Percentiles rank a stretch among this genome's conserved stretches.
Conservation (phyloP, 2,797 vertebrate genomes). For the Sebastes melanostomus region DNA sequence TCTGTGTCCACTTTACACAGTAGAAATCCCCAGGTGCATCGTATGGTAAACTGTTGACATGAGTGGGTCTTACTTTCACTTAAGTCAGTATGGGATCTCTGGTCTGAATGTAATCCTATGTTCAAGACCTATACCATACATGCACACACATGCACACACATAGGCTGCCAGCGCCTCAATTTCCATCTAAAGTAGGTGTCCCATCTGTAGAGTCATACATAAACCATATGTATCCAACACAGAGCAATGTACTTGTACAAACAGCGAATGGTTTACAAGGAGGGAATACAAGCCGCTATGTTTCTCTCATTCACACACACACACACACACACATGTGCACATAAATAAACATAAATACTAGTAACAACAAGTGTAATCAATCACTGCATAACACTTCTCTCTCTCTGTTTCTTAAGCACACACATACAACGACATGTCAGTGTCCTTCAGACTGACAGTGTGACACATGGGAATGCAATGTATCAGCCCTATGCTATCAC, state of each 20-base stretch:
- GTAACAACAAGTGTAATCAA: conserved; percentile 23
- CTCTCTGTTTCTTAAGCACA: background rate
- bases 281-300: background rate
- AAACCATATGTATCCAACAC: conserved; percentile 31
- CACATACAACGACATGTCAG: background rate
- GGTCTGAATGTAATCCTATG: conserved; percentile 10
- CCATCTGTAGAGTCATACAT: conserved; percentile 30
- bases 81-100: conserved; percentile 9
- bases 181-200: conserved; percentile 43
- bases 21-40: conserved; percentile 17
- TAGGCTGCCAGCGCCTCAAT: conserved; percentile 6
- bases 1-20: conserved; percentile 27
- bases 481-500: conserved; percentile 4
- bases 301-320: background rate
- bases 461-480: background rate
- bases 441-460: conserved; percentile 15
- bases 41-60: conserved; percentile 14
- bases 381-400: background rate
- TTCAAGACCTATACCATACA: background rate
- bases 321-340: background rate
- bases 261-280: conserved; percentile 2
- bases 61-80: conserved; percentile 30
- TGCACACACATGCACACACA: background rate
- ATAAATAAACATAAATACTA: conserved; percentile 16
- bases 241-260: conserved; percentile 9